Evolutionary conservation across 1,140 invertebrate species (phyloP).

Genomic region (Notospermus geniculatus): DNA sequence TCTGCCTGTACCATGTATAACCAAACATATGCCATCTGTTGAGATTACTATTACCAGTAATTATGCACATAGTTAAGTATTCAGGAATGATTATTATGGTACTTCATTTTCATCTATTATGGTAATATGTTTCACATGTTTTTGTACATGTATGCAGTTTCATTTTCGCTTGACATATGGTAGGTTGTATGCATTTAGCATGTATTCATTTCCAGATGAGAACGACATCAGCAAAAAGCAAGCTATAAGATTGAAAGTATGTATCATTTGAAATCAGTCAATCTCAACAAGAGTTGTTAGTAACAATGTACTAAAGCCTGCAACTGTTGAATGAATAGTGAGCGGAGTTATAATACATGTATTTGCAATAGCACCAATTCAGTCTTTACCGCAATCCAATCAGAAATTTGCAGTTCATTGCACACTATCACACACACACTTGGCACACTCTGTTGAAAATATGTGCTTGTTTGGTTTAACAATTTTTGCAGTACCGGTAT

Average conservation of each 20-base stretch:
- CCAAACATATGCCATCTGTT: no score
- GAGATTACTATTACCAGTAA: no score
- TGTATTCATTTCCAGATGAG: slow-evolving; percentile 59
- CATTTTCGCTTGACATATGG: not conserved
- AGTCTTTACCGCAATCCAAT: not conserved
- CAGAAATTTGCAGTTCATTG: not conserved
- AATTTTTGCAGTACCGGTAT: no score
- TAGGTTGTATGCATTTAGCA: slow-evolving; percentile 6
- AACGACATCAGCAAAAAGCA: slow-evolving; percentile 63
- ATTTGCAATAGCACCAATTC: not conserved
- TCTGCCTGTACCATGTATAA: no score
- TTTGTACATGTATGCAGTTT: not conserved
- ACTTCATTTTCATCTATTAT: no score
- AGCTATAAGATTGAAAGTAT: slow-evolving; percentile 63
- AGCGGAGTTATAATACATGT: no score
- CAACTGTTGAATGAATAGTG: not conserved
- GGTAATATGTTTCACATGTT: no score
- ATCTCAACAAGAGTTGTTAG: not conserved
- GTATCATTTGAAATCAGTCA: not conserved
- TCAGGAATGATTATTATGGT: no score
- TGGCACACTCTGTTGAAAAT: no score
- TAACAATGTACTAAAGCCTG: not conserved
- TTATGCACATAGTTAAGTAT: no score
- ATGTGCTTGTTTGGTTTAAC: no score
- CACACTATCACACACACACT: no score